Conservation (phyloP, 2,113 vertebrate genomes). For the Tursiops truncatus region DNA sequence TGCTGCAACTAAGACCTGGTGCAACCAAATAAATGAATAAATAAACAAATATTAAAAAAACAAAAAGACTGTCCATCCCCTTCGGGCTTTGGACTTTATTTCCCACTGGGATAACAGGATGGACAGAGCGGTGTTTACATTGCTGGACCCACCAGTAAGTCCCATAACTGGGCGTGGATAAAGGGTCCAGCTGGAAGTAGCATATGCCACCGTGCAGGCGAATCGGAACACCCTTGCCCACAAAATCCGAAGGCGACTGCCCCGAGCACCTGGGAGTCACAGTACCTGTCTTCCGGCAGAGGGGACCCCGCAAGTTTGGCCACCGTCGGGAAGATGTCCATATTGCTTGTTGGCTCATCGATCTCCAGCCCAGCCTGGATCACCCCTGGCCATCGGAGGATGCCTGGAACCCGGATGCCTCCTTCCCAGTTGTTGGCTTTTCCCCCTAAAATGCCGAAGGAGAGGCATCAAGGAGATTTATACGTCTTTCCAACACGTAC, state of each 20-base stretch:
- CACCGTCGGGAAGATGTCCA: conserved; percentile 92
- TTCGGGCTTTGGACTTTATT: fast-evolving
- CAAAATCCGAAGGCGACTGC: fast-evolving
- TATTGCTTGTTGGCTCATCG: conserved; percentile 91
- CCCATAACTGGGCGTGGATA: fast-evolving
- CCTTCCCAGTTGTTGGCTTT: conserved; percentile 94
- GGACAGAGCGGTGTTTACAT: fast-evolving
- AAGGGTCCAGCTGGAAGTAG: fast-evolving
- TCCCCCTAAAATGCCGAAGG: conserved; percentile 83
- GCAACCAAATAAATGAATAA: too few relatives aligned
- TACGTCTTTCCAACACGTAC: background rate
- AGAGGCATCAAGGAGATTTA: background rate
- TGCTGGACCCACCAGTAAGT: fast-evolving
- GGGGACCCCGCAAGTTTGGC: conserved; percentile 82
- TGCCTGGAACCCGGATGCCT: conserved; percentile 91
- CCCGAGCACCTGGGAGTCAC: fast-evolving
- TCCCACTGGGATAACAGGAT: fast-evolving
- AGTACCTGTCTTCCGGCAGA: conserved; percentile 89
- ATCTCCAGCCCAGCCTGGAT: conserved; percentile 79
- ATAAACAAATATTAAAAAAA: background rate
- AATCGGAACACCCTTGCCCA: fast-evolving
- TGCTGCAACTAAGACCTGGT: too few relatives aligned
- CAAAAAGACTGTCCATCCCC: background rate
- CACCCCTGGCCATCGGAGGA: conserved; percentile 86
- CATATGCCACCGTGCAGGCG: fast-evolving